Conservation (phyloP, 2,113 vertebrate species). For the Pampusana beccarii region DNA sequence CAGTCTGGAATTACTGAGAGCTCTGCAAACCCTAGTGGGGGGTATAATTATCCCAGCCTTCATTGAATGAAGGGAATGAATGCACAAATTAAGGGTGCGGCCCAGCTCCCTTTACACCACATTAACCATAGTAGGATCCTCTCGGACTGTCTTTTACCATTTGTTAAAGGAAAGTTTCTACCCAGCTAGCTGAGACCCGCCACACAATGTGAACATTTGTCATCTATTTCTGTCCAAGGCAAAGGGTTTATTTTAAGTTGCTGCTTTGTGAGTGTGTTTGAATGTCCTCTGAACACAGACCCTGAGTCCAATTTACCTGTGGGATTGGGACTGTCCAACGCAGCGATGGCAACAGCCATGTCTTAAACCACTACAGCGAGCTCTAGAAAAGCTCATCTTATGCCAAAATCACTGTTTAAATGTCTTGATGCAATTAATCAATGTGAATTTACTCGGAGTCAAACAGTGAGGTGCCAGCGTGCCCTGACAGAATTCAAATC, state of each 20-base stretch:
- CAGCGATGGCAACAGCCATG: not conserved
- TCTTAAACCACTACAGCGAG: not conserved
- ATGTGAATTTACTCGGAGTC: not conserved
- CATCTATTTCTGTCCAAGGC: not conserved
- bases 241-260: not conserved
- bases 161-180: not conserved
- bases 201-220: not conserved
- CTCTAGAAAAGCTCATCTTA: not conserved
- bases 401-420: not conserved
- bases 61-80: not conserved
- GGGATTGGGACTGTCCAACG: not conserved
- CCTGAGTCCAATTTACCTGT: not conserved
- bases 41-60: slow-evolving; percentile 7
- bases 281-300: not conserved
- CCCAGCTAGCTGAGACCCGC: not conserved
- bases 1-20: not conserved
- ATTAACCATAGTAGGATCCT: not conserved
- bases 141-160: not conserved
- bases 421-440: too few species aligned
- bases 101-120: not conserved
- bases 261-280: not conserved
- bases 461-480: fast-evolving
- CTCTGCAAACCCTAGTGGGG: not conserved
- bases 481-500: not conserved
- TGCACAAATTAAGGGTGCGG: not conserved